Conservation (phyloP, 2,888 invertebrate genomes). For the Schizaphis graminum region DNA sequence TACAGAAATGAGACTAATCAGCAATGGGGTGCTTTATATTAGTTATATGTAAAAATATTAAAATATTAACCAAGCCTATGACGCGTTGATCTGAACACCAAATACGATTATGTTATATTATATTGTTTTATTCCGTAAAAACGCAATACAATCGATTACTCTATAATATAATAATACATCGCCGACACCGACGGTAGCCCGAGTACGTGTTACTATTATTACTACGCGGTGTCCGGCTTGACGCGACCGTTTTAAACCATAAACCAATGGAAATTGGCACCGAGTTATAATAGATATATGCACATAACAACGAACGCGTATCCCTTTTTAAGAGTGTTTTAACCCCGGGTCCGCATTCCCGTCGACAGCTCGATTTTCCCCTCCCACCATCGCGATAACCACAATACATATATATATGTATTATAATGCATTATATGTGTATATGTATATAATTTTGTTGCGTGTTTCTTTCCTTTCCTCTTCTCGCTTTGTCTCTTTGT, state of each 20-base stretch:
- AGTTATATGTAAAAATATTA: background rate
- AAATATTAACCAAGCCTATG: background rate
- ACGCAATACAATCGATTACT: background rate
- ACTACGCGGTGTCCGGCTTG: slow-evolving; percentile 43
- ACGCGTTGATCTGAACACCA: background rate
- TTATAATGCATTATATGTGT: background rate
- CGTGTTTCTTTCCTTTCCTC: background rate
- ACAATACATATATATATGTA: background rate
- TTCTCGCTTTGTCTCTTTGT: background rate
- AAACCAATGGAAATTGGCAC: slow-evolving; percentile 52
- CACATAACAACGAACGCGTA: slow-evolving; percentile 25
- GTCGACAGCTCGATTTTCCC: background rate
- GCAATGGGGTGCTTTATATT: background rate
- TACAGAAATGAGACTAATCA: background rate
- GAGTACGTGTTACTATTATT: background rate
- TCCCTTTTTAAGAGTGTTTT: slow-evolving; percentile 58
- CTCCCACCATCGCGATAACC: background rate
- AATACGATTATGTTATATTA: background rate
- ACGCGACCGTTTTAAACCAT: slow-evolving; percentile 39
- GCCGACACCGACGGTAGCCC: background rate
- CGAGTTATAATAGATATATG: slow-evolving; percentile 31
- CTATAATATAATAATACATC: background rate
- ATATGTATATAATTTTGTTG: background rate
- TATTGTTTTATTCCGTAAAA: background rate
- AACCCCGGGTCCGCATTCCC: slow-evolving; percentile 54